These are phyloP conservation scores for Leguminivora glycinivorella DNA, from an alignment of 1,140 invertebrate genomes.

Conservation along the genomic window DNA sequence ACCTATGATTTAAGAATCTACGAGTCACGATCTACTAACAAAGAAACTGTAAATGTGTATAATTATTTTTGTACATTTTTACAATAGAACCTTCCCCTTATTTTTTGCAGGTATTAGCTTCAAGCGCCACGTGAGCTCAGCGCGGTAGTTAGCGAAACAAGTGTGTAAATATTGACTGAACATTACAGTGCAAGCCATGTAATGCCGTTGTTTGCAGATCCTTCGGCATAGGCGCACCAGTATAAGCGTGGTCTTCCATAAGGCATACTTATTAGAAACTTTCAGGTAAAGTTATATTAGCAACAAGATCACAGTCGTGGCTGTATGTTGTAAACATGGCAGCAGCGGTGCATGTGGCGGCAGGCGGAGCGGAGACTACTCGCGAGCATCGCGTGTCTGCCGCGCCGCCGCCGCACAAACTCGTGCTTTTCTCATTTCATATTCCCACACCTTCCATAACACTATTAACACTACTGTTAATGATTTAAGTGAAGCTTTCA, in stretches of 20 bases:
- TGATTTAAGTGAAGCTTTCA: constrained; percentile 28
- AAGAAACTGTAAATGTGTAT: not conserved
- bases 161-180: constrained; percentile 42
- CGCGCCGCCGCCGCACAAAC: constrained; percentile 33
- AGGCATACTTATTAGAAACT: not conserved
- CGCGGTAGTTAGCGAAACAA: constrained; percentile 26
- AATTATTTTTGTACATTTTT: not conserved
- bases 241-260: not conserved
- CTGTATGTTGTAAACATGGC: not conserved
- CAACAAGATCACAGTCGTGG: not conserved
- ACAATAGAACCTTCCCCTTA: no score
- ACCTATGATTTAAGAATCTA: not conserved
- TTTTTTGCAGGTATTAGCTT: not conserved
- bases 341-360: constrained; percentile 23
- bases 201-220: not conserved
- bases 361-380: constrained; percentile 12
- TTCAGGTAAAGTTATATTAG: not conserved
- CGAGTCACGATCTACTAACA: not conserved
- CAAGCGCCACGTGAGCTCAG: constrained; percentile 4
- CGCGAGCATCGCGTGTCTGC: constrained; percentile 51
- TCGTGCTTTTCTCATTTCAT: constrained; percentile 49
- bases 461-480: constrained; percentile 32
- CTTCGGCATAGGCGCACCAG: not conserved
- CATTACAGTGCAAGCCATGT: constrained; percentile 32
- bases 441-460: constrained; percentile 42